A percentile compares a stretch with the other conserved stretches of the same genome.
phyloP scores from a whole-genome alignment of 2,113 vertebrate species.

The Stegostoma tigrinum region DNA sequence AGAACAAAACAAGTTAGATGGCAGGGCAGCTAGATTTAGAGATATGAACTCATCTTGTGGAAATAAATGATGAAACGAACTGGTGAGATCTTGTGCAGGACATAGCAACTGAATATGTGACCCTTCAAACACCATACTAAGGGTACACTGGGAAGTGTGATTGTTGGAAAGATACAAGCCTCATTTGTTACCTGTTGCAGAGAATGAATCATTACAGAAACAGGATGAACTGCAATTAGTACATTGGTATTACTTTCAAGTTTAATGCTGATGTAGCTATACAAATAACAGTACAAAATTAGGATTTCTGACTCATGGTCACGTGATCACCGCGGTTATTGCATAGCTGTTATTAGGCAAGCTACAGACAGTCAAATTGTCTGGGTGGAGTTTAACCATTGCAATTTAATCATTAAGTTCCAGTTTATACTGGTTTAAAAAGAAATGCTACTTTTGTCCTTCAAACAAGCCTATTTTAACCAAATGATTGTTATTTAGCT shows the following conservation, averaged over 20 bases:
- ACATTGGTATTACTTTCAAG: not conserved
- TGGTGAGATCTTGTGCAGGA: not conserved
- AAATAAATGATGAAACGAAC: not conserved
- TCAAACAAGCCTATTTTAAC: conserved; percentile 16
- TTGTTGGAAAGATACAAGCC: not conserved
- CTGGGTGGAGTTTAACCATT: conserved; percentile 31
- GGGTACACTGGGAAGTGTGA: not conserved
- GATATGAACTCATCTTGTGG: not conserved
- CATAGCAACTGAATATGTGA: not conserved
- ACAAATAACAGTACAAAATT: conserved; percentile 23
- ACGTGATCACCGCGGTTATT: not conserved
- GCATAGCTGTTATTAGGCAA: not conserved
- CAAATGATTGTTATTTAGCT: conserved; percentile 7
- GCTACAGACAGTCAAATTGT: not conserved
- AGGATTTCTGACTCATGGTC: conserved; percentile 24
- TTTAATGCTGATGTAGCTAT: not conserved
- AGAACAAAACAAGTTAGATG: not conserved
- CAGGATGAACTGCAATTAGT: not conserved
- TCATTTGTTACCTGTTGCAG: not conserved
- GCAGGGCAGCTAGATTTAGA: not conserved
- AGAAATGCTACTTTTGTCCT: conserved; percentile 20
- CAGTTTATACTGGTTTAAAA: conserved; percentile 16
- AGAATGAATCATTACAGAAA: not conserved
- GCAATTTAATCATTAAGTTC: conserved; percentile 8
- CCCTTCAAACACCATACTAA: not conserved